These are phyloP conservation scores for Dicyrtomina minuta DNA, from an alignment of 2,888 invertebrate genomes.

Conservation along the genomic window DNA sequence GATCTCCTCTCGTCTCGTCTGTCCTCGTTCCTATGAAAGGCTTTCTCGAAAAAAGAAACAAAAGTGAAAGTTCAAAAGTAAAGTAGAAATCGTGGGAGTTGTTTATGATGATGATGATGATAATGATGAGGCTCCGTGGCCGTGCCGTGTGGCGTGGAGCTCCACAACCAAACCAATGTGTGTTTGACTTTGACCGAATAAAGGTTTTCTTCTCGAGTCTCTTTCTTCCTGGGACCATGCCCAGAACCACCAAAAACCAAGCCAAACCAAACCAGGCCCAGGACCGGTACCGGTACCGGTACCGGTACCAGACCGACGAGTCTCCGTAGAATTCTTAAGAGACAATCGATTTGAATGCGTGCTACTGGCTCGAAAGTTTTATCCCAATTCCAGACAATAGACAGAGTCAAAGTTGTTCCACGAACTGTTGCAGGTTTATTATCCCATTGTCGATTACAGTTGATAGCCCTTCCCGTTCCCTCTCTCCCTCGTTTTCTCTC, in stretches of 20 bases:
- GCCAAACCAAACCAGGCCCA: too few species aligned
- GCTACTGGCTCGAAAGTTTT: not conserved
- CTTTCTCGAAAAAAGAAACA: constrained; percentile 14
- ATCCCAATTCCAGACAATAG: constrained; percentile 13
- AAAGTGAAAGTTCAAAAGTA: constrained; percentile 19
- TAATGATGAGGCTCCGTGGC: not conserved
- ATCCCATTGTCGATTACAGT: constrained; percentile 16
- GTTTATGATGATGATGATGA: too few species aligned
- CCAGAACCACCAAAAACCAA: too few species aligned
- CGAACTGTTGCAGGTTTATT: constrained; percentile 11
- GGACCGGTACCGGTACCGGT: too few species aligned
- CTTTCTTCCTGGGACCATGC: too few species aligned
- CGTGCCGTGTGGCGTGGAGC: not conserved
- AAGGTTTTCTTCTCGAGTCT: too few species aligned
- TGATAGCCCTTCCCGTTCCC: too few species aligned
- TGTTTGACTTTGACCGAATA: too few species aligned
- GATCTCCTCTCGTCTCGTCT: too few species aligned
- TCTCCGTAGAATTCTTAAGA: not conserved
- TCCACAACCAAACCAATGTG: too few species aligned
- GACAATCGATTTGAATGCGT: constrained; percentile 23
- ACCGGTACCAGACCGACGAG: too few species aligned
- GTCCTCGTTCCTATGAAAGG: constrained; percentile 1
- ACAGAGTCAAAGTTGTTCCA: constrained; percentile 20
- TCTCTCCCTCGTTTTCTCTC: too few species aligned
- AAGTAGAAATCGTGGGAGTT: constrained; percentile 8